Conservation (phyloP, 1,140 invertebrate species). For the Drosophila sucinea region DNA sequence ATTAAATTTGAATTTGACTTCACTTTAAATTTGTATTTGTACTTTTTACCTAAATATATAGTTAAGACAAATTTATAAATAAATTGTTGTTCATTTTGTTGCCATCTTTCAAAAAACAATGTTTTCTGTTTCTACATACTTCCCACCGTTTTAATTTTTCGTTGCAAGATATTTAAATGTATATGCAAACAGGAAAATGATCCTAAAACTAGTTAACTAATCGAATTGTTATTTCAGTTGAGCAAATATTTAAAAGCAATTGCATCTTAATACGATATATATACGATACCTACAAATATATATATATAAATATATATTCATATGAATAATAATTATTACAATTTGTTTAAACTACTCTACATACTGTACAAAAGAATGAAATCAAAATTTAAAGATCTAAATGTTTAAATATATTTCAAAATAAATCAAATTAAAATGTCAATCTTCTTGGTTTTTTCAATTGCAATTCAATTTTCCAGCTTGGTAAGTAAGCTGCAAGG, state of each 20-base stretch:
- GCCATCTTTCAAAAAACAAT: too few species aligned
- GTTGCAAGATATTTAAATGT: background rate
- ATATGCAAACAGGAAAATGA: background rate
- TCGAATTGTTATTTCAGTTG: conserved; percentile 42
- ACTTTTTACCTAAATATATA: background rate
- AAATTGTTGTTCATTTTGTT: background rate
- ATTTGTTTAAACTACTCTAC: conserved; percentile 56
- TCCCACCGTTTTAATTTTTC: background rate
- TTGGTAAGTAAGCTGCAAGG: conserved; percentile 9
- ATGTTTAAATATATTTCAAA: conserved; percentile 71
- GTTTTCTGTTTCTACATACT: background rate
- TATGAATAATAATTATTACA: conserved; percentile 31
- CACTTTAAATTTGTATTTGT: background rate
- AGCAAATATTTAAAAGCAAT: conserved; percentile 37
- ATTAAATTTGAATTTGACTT: background rate
- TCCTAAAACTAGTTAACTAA: background rate
- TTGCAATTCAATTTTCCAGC: conserved; percentile 34
- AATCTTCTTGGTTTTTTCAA: background rate
- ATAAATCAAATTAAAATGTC: conserved; percentile 61
- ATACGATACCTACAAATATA: conserved; percentile 26
- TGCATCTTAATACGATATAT: conserved; percentile 49
- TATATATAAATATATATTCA: conserved; percentile 15
- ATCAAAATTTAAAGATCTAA: conserved; percentile 72
- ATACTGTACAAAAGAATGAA: conserved; percentile 62
- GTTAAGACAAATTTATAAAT: background rate